Percentiles rank a stretch among this genome's conserved stretches.
Conservation (phyloP, 2,113 vertebrate genomes). For the Halichoeres trimaculatus region DNA sequence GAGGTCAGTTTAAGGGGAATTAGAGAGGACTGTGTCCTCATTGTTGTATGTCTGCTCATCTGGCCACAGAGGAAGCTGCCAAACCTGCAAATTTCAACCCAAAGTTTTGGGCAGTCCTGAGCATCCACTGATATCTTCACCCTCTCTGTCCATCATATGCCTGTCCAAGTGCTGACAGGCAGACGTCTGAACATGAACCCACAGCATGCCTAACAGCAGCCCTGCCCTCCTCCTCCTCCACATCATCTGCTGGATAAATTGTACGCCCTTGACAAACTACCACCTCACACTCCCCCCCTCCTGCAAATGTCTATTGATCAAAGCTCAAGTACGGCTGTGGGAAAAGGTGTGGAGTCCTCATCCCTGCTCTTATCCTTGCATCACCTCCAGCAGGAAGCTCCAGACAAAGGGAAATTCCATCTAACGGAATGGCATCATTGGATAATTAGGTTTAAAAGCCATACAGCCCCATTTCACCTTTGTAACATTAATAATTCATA, state of each 20-base stretch:
- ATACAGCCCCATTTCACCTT: background rate
- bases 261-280: slow-evolving; percentile 75
- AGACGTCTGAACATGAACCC: slow-evolving; percentile 56
- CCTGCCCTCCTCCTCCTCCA: slow-evolving; percentile 37
- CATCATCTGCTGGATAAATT: slow-evolving; percentile 68
- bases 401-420: slow-evolving; percentile 24
- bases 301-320: slow-evolving; percentile 64
- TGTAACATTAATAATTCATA: background rate
- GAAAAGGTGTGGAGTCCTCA: slow-evolving; percentile 40
- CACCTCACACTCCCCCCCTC: slow-evolving; percentile 44
- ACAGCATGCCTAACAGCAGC: slow-evolving; percentile 59
- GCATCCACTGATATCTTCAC: background rate
- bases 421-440: background rate
- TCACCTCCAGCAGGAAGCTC: slow-evolving; percentile 15
- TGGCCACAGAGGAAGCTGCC: slow-evolving; percentile 24
- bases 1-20: slow-evolving; percentile 61
- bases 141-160: slow-evolving; percentile 46
- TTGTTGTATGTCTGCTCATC: slow-evolving; percentile 33
- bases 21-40: slow-evolving; percentile 27
- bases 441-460: slow-evolving; percentile 8
- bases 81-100: slow-evolving; percentile 18
- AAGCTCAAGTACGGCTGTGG: slow-evolving; percentile 41
- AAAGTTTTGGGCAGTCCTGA: slow-evolving; percentile 45
- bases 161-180: slow-evolving; percentile 58
- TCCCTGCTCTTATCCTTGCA: slow-evolving; percentile 31